phyloP scores from a whole-genome alignment of 2,113 vertebrate species.

The Catharus fuscescens region DNA sequence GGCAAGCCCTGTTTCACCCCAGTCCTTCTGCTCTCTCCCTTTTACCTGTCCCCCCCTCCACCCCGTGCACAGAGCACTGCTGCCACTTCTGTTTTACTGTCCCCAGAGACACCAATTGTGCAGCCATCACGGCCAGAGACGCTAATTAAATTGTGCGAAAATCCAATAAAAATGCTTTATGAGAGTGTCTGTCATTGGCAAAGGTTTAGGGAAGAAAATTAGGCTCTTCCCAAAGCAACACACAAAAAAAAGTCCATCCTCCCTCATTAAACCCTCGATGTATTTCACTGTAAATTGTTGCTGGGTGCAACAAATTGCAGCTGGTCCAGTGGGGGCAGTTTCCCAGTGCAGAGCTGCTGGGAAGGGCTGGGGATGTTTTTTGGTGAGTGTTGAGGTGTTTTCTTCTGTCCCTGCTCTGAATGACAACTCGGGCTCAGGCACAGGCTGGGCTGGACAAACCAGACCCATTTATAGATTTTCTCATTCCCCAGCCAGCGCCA shows the following conservation, averaged over 20 bases:
- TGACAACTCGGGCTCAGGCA: neutral
- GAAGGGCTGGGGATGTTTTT: neutral
- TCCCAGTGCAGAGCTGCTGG: neutral
- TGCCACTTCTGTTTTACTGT: neutral
- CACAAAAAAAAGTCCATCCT: neutral
- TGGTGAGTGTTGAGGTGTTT: neutral
- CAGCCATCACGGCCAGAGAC: neutral
- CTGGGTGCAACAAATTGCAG: neutral
- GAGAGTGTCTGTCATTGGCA: conserved; percentile 54
- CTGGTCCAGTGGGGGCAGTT: neutral
- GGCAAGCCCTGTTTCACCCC: neutral
- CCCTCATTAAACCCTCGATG: neutral
- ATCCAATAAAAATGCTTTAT: conserved; percentile 66
- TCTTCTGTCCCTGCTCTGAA: neutral
- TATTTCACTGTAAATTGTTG: neutral
- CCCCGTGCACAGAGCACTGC: rapidly evolving
- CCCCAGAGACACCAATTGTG: conserved; percentile 5
- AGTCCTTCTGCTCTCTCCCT: neutral
- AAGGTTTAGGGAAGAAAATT: conserved; percentile 41
- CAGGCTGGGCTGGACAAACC: neutral
- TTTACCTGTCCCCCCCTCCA: neutral
- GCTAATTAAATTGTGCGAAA: conserved; percentile 60
- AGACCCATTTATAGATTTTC: conserved; percentile 5
- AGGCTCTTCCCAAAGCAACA: conserved; percentile 16
- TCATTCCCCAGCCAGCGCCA: neutral